Conservation (phyloP, 2,888 invertebrate species). For the Scaptomyza tumidula region DNA sequence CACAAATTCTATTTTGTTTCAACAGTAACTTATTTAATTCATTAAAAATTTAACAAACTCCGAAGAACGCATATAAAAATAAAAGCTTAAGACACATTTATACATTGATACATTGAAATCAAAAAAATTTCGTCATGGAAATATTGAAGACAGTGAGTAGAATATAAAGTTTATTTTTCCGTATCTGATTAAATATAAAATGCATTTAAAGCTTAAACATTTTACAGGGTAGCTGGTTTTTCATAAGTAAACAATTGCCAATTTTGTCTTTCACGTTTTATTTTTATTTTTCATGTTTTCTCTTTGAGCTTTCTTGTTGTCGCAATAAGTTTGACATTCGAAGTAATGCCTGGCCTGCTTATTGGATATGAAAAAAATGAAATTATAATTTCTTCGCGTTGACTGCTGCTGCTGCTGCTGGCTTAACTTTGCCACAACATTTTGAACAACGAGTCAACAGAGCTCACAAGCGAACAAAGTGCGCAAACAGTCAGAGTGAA, state of each 20-base stretch:
- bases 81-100: not conserved
- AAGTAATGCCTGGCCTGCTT: slow-evolving; percentile 56
- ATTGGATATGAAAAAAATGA: slow-evolving; percentile 72
- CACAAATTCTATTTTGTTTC: not conserved
- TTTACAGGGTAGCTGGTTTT: not conserved
- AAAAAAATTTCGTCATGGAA: not conserved
- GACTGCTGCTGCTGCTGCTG: slow-evolving; percentile 31
- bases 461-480: slow-evolving; percentile 37
- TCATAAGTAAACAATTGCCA: slow-evolving; percentile 1
- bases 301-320: slow-evolving; percentile 11
- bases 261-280: slow-evolving; percentile 19
- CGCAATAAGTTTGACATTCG: slow-evolving; percentile 56
- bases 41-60: not conserved
- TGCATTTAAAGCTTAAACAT: not conserved
- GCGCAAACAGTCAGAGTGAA: not conserved
- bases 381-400: slow-evolving; percentile 55
- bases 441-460: slow-evolving; percentile 43
- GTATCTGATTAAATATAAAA: not conserved
- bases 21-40: not conserved
- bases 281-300: slow-evolving; percentile 8
- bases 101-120: not conserved
- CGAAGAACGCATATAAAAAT: too few species aligned
- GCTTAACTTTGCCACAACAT: slow-evolving; percentile 65
- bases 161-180: too few species aligned
- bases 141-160: too few species aligned